Conservation (phyloP, 2,113 vertebrate species). For the Colistium nudipinnis region DNA sequence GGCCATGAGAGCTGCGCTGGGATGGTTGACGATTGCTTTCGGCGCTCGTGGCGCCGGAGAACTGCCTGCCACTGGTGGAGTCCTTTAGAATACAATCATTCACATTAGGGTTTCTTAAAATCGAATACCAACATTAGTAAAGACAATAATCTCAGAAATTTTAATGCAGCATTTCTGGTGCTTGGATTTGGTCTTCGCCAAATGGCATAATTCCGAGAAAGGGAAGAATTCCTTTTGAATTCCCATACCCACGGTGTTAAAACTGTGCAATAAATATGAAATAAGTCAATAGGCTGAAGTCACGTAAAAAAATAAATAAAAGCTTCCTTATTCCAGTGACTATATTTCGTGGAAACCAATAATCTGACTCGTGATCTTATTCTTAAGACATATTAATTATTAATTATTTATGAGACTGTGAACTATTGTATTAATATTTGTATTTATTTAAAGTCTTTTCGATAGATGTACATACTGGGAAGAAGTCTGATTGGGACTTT, state of each 20-base stretch:
- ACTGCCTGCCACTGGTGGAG: constrained; percentile 83
- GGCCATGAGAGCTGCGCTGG: constrained; percentile 98
- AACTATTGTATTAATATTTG: too few species aligned
- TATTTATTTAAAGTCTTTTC: neutral
- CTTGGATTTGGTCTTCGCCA: neutral
- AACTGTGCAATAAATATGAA: too few species aligned
- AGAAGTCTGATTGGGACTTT: constrained; percentile 91
- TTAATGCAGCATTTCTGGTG: neutral
- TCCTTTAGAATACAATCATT: constrained; percentile 75
- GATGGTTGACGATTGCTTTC: constrained; percentile 98
- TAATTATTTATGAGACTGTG: too few species aligned
- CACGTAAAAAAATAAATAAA: too few species aligned
- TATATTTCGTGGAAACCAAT: too few species aligned
- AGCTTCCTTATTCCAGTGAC: too few species aligned
- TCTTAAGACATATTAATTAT: too few species aligned
- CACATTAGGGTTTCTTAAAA: neutral
- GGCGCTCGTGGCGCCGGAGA: constrained; percentile 88
- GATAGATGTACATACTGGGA: constrained; percentile 80
- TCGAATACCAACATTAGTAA: neutral
- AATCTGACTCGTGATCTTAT: too few species aligned
- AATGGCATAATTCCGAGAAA: neutral
- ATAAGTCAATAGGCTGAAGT: neutral
- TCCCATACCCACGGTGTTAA: too few species aligned
- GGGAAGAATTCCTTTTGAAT: neutral
- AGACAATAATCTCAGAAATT: neutral